phyloP scores from a whole-genome alignment of 2,113 vertebrate genomes.

The Bos indicus region DNA sequence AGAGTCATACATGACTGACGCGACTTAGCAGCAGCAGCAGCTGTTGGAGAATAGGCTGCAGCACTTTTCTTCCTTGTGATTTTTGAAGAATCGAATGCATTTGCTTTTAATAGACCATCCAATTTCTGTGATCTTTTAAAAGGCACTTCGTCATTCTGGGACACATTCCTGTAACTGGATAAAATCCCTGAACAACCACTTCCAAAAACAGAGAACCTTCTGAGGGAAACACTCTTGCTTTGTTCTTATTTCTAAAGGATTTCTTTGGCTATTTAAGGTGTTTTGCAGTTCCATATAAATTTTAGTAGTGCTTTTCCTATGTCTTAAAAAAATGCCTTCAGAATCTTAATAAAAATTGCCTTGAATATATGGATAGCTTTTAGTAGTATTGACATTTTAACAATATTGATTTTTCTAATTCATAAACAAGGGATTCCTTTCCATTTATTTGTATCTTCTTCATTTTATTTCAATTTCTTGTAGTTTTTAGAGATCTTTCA shows the following conservation, averaged over 20 bases:
- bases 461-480: background rate
- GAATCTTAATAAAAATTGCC: too few species aligned
- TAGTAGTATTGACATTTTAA: too few species aligned
- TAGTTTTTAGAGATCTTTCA: background rate
- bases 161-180: background rate
- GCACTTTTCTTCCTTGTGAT: background rate
- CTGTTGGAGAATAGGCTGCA: constrained; percentile 78
- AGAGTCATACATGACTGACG: too few species aligned
- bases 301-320: background rate
- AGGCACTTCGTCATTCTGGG: background rate
- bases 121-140: background rate
- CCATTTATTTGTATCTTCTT: background rate
- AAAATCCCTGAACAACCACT: background rate
- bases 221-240: background rate
- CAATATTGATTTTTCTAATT: too few species aligned
- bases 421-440: too few species aligned
- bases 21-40: constrained; percentile 47
- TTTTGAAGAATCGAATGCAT: background rate
- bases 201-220: background rate
- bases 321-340: background rate
- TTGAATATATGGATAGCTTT: too few species aligned
- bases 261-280: background rate
- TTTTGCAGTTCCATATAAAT: background rate
- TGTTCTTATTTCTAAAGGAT: background rate
- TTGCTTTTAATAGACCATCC: background rate